Percentiles rank a stretch among this genome's conserved stretches.
These are phyloP conservation scores for Ictidomys tridecemlineatus DNA, from an alignment of 2,113 vertebrate genomes.

Conservation along the genomic window DNA sequence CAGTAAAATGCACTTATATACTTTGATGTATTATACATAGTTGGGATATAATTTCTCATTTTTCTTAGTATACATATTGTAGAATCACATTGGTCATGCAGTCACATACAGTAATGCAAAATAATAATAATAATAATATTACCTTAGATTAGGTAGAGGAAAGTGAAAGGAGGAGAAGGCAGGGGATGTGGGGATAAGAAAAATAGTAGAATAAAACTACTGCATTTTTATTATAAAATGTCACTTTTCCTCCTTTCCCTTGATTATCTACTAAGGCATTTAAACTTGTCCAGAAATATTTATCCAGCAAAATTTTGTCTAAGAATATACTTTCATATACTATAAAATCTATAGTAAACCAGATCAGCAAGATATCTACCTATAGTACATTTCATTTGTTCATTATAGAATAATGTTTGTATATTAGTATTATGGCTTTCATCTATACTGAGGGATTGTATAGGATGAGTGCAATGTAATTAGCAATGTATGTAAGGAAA, in stretches of 20 bases:
- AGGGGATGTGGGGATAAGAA: too few species aligned
- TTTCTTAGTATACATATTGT: too few species aligned
- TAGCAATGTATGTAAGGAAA: neutral
- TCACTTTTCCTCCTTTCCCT: neutral
- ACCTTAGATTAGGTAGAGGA: too few species aligned
- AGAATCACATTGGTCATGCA: too few species aligned
- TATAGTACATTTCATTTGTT: neutral
- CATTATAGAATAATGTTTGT: neutral
- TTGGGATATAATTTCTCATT: too few species aligned
- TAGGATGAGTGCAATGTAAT: neutral
- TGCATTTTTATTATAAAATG: constrained; percentile 26
- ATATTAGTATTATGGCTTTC: neutral
- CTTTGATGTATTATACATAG: too few species aligned
- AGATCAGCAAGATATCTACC: neutral
- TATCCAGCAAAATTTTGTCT: neutral
- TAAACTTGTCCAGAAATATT: neutral
- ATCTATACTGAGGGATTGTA: neutral
- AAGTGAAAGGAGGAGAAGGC: too few species aligned
- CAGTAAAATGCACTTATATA: too few species aligned
- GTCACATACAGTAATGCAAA: too few species aligned
- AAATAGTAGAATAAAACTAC: neutral
- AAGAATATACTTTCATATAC: neutral
- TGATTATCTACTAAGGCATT: neutral
- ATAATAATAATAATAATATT: too few species aligned
- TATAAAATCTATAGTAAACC: constrained; percentile 26